These are phyloP conservation scores for Keiferia lycopersicella DNA, from an alignment of 2,888 invertebrate genomes.

Conservation along the genomic window DNA sequence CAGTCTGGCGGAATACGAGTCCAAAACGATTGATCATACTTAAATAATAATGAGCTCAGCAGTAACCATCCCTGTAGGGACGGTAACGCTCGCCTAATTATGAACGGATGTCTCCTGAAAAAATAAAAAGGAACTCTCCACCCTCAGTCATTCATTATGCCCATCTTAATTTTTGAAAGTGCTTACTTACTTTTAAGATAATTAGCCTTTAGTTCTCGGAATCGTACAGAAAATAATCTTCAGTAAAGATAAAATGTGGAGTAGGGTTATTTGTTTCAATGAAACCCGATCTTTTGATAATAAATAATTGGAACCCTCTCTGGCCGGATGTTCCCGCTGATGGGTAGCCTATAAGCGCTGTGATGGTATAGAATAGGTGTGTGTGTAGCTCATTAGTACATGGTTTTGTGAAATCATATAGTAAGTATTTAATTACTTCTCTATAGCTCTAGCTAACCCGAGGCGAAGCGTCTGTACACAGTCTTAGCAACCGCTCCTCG, in stretches of 20 bases:
- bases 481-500: background rate
- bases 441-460: background rate
- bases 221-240: too few species aligned
- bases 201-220: too few species aligned
- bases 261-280: background rate
- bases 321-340: conserved; percentile 5
- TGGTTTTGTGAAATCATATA: background rate
- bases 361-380: background rate
- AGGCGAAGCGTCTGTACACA: background rate
- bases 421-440: background rate
- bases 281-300: conserved; percentile 17
- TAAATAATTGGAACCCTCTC: background rate
- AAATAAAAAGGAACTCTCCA: background rate
- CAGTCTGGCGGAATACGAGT: background rate
- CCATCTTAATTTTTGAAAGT: too few species aligned
- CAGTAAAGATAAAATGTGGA: background rate
- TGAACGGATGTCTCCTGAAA: background rate
- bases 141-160: background rate
- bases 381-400: background rate
- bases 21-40: background rate
- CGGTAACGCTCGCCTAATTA: background rate
- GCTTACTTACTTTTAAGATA: background rate
- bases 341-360: background rate
- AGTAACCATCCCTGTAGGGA: background rate
- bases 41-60: conserved; percentile 1